Evolutionary conservation across 2,888 invertebrate genomes (phyloP).

Genomic region (Hydraecia micacea): DNA sequence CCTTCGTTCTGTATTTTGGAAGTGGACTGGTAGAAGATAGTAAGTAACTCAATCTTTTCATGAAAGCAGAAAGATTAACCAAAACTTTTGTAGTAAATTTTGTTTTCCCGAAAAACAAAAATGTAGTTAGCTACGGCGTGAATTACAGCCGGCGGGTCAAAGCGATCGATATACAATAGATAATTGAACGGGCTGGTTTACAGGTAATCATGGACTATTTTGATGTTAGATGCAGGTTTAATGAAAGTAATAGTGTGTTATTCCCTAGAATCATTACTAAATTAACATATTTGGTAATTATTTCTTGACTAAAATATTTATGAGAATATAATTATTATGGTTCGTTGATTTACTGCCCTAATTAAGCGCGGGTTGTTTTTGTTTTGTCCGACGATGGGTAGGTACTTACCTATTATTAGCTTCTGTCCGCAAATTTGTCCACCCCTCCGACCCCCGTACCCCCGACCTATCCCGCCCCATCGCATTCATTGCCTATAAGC

Average conservation of each 20-base stretch:
- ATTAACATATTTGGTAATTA: background rate
- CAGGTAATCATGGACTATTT: constrained; percentile 19
- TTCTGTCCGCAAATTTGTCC: too few relatives aligned
- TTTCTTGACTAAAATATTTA: background rate
- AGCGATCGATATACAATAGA: constrained; percentile 40
- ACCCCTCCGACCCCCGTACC: too few relatives aligned
- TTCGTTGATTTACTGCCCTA: too few relatives aligned
- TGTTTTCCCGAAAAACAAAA: background rate
- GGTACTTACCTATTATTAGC: too few relatives aligned
- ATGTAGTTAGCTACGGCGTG: constrained; percentile 9
- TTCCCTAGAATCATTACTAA: background rate
- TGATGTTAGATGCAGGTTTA: background rate
- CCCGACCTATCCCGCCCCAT: too few relatives aligned
- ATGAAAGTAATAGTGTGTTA: background rate
- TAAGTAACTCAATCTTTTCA: background rate
- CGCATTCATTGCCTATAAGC: too few relatives aligned
- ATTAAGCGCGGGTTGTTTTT: too few relatives aligned
- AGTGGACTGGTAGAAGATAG: background rate
- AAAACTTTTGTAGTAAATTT: background rate
- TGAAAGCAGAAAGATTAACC: background rate
- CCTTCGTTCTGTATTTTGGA: background rate
- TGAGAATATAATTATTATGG: background rate
- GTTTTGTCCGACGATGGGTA: too few relatives aligned
- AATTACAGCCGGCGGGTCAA: constrained; percentile 23
- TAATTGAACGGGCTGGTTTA: constrained; percentile 31